Base-by-base conservation (phyloP, 2,113 vertebrate genomes). In the Ailuropoda melanoleuca region DNA sequence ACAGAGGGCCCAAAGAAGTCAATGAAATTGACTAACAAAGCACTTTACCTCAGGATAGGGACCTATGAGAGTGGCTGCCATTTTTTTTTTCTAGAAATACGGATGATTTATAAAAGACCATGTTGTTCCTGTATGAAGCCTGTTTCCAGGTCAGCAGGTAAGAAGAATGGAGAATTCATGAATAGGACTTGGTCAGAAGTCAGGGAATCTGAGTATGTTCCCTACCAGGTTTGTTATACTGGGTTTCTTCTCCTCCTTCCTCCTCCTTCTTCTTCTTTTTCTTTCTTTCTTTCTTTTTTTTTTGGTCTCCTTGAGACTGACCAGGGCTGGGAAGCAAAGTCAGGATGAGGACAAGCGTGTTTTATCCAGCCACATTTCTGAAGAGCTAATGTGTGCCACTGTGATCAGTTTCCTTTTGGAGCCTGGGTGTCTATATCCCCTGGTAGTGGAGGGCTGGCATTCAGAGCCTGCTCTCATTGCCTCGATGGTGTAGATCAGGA, bases 21-120 rank as follows among this genome's bases (percentile, higher is more conserved):
- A 89, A 48, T 58, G 78, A 70, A 86, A 77, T 75, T 55, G 86
- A 83, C 19, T 39, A 88, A 78, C 31, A 58, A 93, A 78, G 3
- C 26, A 64, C 13, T n/a, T 86, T 66, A 37, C 9, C 39, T 43
- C 39, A 7, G 7, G 46, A 34, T 1, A 58, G 43, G 53, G 81
- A 82, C 50, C 9, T 15, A 19, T 11, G 37, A 37, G 19, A 92
- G 7, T 58, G 46, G 43, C 53, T 37, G 15, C 4, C 31, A 13
- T 24, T 89, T 39, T 74, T 64, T 53, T 68, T 64, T 89, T 24
- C 78, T 64, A 72, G 81, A 86, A 81, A 92, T 64, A 43, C 1
- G 12, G 26, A 31, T 60, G 75, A 50, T 72, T 88, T 72, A 23
- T 50, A 58, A 64, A 53, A 84, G 46, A 48, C 1, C 5, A 13